Evolutionary conservation across 2,113 vertebrate species (phyloP), one percentile per base, ranked within the genome.

Genomic region (Oreochromis spilurus): DNA sequence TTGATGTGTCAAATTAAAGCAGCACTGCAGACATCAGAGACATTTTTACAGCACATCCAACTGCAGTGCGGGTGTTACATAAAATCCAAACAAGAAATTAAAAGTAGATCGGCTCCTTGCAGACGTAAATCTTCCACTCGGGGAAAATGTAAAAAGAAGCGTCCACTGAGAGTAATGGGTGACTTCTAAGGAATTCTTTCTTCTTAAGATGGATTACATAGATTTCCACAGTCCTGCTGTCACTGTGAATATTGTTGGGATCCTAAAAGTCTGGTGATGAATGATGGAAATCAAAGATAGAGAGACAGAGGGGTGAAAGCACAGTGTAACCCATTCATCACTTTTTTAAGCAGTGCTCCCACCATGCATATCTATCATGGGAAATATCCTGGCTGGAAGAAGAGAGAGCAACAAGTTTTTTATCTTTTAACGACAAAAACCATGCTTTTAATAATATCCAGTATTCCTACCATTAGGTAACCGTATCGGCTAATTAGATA

Each of bases 1-100:
- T 90, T 95, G 92, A 93, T 85, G 89, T 87, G 84, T 88, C 40
- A 89, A 85, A 93, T 89, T 79, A 90, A 87, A 91, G 87, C 85
- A 60, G 85, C 40, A 53, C 83, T 34, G 84, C 87, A 92, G 84
- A 93, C 85, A 89, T 90, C 84, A 88, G 65, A 93, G 88, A 88
- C 75, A 58, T 89, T 91, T 67, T 94, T 89, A 88, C 84, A 81
- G 60, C 86, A 21, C 81, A 7, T 82, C 83, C 60, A 67, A 90
- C 67, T 83, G 84, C 82, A 90, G 83, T 21, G 81, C 12, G 17
- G 48, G 24, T 84, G 85, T 92, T 91, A 81, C 80, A 85, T 90
- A 88, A 93, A 91, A 86, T 58, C 52, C 75, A 90, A 81, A 90
- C 43, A 89, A 92, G 75, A 86, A 79, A 82, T 86, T 83, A 89